phyloP scores from a whole-genome alignment of 2,797 vertebrate species.

The Hypotaenidia okinawae region DNA sequence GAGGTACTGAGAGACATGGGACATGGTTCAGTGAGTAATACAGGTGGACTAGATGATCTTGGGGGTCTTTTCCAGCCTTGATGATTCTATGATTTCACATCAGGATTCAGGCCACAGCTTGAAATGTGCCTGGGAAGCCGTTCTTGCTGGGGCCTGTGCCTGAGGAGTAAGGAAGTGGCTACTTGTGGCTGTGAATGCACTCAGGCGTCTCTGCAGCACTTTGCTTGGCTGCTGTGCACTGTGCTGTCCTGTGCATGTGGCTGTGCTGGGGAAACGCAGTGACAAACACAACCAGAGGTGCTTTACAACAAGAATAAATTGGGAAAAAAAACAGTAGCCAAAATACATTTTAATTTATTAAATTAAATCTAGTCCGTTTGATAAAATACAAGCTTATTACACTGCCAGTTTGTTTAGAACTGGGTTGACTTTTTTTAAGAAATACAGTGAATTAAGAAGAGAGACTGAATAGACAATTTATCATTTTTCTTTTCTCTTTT shows the following conservation, averaged over 20 bases:
- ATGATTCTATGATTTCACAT: neutral
- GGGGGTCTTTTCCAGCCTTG: no score
- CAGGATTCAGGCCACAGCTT: neutral
- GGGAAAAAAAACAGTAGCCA: neutral
- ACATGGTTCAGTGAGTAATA: no score
- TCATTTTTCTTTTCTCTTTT: neutral
- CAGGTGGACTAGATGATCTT: no score
- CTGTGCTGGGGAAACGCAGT: neutral
- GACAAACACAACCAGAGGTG: neutral
- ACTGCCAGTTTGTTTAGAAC: conserved; percentile 24
- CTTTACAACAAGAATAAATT: neutral
- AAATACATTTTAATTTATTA: conserved; percentile 52
- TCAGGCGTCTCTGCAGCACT: rapidly evolving
- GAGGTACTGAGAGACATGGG: no score
- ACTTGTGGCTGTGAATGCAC: neutral
- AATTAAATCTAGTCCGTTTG: conserved; percentile 51
- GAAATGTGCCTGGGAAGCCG: neutral
- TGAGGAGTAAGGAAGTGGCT: neutral
- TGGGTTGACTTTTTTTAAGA: conserved; percentile 26
- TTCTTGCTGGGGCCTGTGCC: neutral
- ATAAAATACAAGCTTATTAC: conserved; percentile 61
- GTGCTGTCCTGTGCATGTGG: neutral
- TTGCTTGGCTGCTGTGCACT: neutral
- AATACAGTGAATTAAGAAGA: conserved; percentile 59
- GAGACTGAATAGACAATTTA: conserved; percentile 27